Conservation (phyloP, 1,140 invertebrate species). For the Brachionus rotundiformis region DNA sequence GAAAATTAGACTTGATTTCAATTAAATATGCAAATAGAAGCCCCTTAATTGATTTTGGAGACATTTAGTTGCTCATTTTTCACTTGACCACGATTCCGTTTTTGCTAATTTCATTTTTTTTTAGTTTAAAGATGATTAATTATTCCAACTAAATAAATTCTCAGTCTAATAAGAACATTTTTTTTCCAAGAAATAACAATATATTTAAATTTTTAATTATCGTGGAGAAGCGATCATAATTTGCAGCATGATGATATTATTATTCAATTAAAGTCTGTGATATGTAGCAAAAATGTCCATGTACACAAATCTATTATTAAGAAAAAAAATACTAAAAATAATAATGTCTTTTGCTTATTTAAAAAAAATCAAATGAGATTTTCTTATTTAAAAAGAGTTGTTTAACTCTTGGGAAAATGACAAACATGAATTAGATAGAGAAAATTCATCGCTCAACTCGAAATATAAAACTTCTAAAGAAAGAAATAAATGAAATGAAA, state of each 20-base stretch:
- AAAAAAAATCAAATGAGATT: not conserved
- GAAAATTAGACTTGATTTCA: constrained; percentile 1
- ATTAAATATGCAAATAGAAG: constrained; percentile 17
- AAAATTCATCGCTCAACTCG: not conserved
- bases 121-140: not conserved
- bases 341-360: too few relatives aligned
- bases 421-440: not conserved
- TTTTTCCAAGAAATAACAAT: not conserved
- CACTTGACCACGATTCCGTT: not conserved
- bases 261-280: too few relatives aligned
- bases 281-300: too few relatives aligned
- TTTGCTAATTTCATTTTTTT: not conserved
- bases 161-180: not conserved
- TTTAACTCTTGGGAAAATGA: not conserved
- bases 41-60: not conserved
- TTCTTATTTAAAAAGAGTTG: not conserved
- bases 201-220: not conserved
- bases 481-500: not conserved
- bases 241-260: not conserved
- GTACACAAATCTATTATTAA: too few relatives aligned
- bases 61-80: constrained; percentile 1
- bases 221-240: not conserved
- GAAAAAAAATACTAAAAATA: not conserved
- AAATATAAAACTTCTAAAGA: not conserved
- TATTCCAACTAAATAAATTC: not conserved